Conservation (phyloP, 2,797 vertebrate genomes). For the Gymnodraco acuticeps region DNA sequence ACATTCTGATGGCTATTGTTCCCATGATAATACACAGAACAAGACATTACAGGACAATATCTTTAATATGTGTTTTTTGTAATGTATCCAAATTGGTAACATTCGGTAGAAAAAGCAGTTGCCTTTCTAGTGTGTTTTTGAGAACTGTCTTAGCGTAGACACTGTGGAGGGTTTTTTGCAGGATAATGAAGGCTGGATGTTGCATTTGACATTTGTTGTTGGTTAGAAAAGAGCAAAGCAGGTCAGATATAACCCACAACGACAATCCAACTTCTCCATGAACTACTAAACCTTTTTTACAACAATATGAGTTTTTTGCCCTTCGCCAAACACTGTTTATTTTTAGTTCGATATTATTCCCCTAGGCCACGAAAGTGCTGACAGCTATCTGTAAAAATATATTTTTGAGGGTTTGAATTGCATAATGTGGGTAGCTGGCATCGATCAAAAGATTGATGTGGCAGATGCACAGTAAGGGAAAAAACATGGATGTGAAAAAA, state of each 20-base stretch:
- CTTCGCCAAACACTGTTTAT: neutral
- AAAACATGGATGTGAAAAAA: neutral
- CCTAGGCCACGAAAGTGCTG: neutral
- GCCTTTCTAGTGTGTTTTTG: neutral
- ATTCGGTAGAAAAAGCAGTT: too few species aligned
- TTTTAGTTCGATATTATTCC: neutral
- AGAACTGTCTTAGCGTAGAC: neutral
- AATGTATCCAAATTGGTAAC: too few species aligned
- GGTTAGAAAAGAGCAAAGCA: conserved; percentile 44
- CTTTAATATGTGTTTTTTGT: neutral
- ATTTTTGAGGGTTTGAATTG: neutral
- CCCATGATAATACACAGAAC: too few species aligned
- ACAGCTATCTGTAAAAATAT: neutral
- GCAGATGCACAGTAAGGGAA: neutral
- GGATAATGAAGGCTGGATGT: conserved; percentile 6
- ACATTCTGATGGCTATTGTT: neutral
- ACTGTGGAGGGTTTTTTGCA: neutral
- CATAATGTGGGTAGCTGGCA: neutral
- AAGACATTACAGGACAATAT: neutral
- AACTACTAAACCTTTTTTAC: neutral
- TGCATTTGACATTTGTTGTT: conserved; percentile 29
- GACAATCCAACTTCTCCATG: conserved; percentile 13
- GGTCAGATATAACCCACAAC: conserved; percentile 19
- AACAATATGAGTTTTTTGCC: neutral
- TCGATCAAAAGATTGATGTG: neutral